Evolutionary conservation across 2,888 invertebrate genomes (phyloP), one percentile per base, ranked within the genome.

Genomic region (Cerastoderma edule): DNA sequence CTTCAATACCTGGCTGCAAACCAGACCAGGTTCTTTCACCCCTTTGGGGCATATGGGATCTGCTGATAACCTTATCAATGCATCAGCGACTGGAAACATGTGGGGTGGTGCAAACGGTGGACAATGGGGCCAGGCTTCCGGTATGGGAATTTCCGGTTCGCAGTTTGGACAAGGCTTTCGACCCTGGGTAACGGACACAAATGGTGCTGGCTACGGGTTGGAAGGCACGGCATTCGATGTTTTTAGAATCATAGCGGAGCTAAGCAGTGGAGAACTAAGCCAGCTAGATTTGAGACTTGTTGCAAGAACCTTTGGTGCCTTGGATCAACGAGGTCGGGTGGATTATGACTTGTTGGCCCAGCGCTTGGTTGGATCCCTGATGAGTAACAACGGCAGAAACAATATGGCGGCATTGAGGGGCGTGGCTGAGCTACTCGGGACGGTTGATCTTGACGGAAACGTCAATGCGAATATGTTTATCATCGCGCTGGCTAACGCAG

Each of bases 1-100:
- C 30, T 32, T 69, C n/a, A 44, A 60, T 19, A 66, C 56, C 32
- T 64, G 27, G 44, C 66, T 66, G 24, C 50, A 22, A 8, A 60
- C 56, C 19, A 56, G 33, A 24, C 30, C 35, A 19, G 71, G 75
- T 19, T 67, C 75, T 6, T 78, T 74, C 48, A 78, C 78, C 16
- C 78, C 78, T 0, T 33, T 78, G 24, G 78, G 78, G n/a, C 56
- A 74, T 16, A 57, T 73, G 6, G 78, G 78, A 19, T 78, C 78
- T 19, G 22, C 64, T 13, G 56, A 33, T n/a, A 74, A 78, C 57
- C 2, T 74, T 13, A 56, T 74, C 2, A 39, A 57, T 10, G 32
- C 48, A n/a, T 13, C 35, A 10, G n/a, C 24, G n/a, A 30, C 30
- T 39, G 6, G 8, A 0, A 32, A 50, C n/a, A 33, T 13, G 16